Base-by-base conservation (phyloP, 2,113 vertebrate genomes). In the Melozone crissalis region DNA sequence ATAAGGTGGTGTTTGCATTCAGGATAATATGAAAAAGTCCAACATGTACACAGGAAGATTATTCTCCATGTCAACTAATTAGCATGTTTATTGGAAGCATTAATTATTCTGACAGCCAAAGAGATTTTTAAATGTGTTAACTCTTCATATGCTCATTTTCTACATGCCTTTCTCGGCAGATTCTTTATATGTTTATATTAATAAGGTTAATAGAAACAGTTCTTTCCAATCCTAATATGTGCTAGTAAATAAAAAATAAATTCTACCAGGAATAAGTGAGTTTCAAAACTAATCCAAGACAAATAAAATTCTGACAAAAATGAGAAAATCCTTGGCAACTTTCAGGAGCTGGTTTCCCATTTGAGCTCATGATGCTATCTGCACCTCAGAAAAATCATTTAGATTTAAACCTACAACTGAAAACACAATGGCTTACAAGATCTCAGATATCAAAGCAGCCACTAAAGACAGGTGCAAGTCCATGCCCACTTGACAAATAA, bases 61-160 rank as follows among this genome's bases (percentile, higher is more conserved):
- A 97, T 98, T 98, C 94, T 98, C 90, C 83, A 47, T 93, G 95
- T 98, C 97, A 97, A 98, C 96, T 98, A 98, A 98, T 98, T 98
- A 98, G 94, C 98, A 97, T 97, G 97, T 98, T 97, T 98, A 98
- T 98, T 98, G 97, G 93, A 87, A 85, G 27, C 97, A 98, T 98
- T 97, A 96, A 94, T 98, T 98, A 98, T 95, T 96, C 94, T 98
- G 98, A 97, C 98, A 98, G 75, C 84, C 86, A 75, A 58, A 83
- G 90, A 88, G 89, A 97, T 97, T 97, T 92, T 90, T 88, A 96
- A 96, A 85, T 77, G 69, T 87, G 84, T 95, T 97, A 98, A 93
- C 96, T 97, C 95, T 92, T 97, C 87, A 58, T 66, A 76, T 30
- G 69, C 77, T 92, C 58, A 74, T 57, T 90, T 91, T 58, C 80